Conservation (phyloP, 1,140 invertebrate species). For the Oreohelix idahoensis region DNA sequence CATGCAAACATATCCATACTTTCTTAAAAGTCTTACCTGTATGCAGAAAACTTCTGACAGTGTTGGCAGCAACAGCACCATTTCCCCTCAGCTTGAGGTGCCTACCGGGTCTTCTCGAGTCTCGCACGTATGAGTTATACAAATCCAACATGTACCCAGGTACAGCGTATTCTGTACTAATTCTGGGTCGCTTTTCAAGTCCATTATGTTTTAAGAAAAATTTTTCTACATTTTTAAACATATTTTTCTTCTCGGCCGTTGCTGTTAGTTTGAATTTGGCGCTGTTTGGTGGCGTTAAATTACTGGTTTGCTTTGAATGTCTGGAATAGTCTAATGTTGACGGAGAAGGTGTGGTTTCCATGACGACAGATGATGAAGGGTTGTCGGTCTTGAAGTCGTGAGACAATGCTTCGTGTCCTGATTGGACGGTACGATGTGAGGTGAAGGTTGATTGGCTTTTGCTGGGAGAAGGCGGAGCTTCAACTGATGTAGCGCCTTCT, state of each 20-base stretch:
- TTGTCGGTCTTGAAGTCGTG: not conserved
- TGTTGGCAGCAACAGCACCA: conserved; percentile 81
- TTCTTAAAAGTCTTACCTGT: conserved; percentile 78
- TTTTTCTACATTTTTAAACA: conserved; percentile 77
- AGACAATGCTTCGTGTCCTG: not conserved
- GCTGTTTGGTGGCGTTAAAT: not conserved
- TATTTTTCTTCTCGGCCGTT: conserved; percentile 15
- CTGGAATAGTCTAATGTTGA: not conserved
- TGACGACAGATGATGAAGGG: not conserved
- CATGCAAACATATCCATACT: not conserved
- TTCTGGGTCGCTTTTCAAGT: conserved; percentile 78
- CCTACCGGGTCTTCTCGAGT: conserved; percentile 30
- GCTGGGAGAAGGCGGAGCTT: not conserved
- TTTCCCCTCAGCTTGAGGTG: conserved; percentile 47
- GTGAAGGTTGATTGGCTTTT: not conserved
- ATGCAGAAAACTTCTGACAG: conserved; percentile 88
- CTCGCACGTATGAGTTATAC: conserved; percentile 73
- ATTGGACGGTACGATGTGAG: not conserved
- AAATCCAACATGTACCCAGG: conserved; percentile 86
- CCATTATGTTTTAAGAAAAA: conserved; percentile 84
- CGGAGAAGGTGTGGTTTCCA: not conserved
- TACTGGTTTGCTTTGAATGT: not conserved
- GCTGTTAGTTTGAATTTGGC: not conserved
- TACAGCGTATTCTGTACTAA: conserved; percentile 76
- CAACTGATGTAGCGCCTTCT: not conserved